Evolutionary conservation across 1,140 invertebrate genomes (phyloP).

Genomic region (Heliconius congener): DNA sequence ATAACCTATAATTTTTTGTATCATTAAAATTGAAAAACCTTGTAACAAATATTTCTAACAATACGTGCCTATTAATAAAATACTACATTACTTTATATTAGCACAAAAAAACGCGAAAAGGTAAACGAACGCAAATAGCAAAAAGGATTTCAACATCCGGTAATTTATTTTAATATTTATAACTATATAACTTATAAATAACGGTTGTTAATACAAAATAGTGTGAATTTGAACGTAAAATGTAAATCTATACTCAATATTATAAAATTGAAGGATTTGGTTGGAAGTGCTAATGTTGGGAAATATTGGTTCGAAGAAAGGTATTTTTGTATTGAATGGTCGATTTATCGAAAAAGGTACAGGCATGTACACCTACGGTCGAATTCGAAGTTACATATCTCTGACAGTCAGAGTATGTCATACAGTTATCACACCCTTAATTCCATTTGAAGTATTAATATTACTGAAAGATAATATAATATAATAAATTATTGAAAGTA

Average conservation of each 20-base stretch:
- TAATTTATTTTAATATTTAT: neutral
- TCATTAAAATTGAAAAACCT: neutral
- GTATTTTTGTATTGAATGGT: no score
- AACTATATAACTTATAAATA: neutral
- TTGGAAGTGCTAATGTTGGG: no score
- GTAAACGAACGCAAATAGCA: conserved; percentile 8
- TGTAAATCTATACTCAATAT: neutral
- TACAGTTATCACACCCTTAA: no score
- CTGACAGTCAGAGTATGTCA: no score
- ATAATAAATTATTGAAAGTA: no score
- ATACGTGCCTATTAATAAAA: conserved; percentile 3
- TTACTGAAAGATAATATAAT: no score
- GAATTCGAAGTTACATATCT: no score
- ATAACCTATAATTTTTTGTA: neutral
- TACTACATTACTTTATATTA: neutral
- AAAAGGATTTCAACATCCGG: conserved; percentile 2
- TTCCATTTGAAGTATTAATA: no score
- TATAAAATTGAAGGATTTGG: no score
- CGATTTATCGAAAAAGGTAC: no score
- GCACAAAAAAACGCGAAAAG: conserved; percentile 4
- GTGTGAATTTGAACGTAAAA: neutral
- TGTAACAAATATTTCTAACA: conserved; percentile 7
- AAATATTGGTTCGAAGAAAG: no score
- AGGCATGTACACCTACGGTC: no score
- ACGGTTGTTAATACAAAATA: neutral